A percentile compares a stretch with the other conserved stretches of the same genome.
phyloP scores from a whole-genome alignment of 2,888 invertebrate species.

The Acronicta alni region DNA sequence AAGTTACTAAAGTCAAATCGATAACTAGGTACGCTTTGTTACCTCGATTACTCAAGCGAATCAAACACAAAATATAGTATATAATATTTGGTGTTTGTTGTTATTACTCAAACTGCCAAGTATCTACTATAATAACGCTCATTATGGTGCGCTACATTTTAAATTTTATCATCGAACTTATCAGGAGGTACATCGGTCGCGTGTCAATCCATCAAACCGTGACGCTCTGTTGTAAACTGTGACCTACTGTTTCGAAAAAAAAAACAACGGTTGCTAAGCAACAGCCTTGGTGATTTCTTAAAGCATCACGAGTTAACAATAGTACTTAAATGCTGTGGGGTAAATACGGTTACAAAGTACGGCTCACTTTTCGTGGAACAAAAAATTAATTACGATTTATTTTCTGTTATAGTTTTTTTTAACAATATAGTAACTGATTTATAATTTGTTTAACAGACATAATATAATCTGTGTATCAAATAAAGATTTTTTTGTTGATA shows the following conservation, averaged over 20 bases:
- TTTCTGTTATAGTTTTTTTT: conserved; percentile 15
- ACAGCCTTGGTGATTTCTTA: conserved; percentile 76
- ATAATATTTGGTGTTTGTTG: background rate
- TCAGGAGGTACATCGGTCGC: conserved; percentile 65
- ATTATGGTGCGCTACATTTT: conserved; percentile 38
- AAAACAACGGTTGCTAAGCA: conserved; percentile 60
- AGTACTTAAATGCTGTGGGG: conserved; percentile 41
- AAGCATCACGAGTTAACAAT: conserved; percentile 68
- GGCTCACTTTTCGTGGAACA: conserved; percentile 17
- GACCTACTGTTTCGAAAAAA: conserved; percentile 73
- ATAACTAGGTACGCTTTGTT: background rate
- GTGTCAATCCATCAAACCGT: conserved; percentile 75
- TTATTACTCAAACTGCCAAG: background rate
- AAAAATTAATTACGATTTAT: conserved; percentile 26
- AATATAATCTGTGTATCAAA: no score
- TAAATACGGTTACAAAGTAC: conserved; percentile 43
- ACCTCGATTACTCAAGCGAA: background rate
- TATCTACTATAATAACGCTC: conserved; percentile 5
- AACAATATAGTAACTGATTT: background rate
- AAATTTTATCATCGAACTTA: conserved; percentile 57
- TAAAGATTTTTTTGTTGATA: no score
- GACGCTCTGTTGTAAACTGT: conserved; percentile 76
- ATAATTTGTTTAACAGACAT: no score
- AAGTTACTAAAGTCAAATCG: no score
- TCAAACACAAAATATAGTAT: background rate